Percentiles rank a stretch among this genome's conserved stretches.
Evolutionary conservation across 2,888 invertebrate genomes (phyloP).

Genomic region (Leptopilina myrica): DNA sequence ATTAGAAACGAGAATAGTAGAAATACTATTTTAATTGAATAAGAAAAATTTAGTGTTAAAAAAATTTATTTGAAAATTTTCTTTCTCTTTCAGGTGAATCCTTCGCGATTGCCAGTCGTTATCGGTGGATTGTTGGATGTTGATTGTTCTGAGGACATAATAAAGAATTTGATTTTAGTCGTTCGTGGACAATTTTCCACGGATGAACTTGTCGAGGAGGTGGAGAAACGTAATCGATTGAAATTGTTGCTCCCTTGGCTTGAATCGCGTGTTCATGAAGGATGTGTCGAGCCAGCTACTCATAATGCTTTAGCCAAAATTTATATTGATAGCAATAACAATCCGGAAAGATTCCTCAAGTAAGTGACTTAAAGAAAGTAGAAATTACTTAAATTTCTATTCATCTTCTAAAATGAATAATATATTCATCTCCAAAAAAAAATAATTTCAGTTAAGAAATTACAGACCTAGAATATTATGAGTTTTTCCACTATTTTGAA

Average conservation of each 20-base stretch:
- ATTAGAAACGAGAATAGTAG: neutral
- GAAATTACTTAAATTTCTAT: too few relatives aligned
- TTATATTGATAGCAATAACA: constrained; percentile 99
- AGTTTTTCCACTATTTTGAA: too few relatives aligned
- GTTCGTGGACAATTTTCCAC: constrained; percentile 99
- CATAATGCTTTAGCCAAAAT: constrained; percentile 99
- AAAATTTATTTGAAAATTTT: neutral
- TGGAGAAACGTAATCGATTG: constrained; percentile 94
- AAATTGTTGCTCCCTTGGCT: constrained; percentile 98
- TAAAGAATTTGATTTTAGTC: constrained; percentile 98
- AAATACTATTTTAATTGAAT: too few relatives aligned
- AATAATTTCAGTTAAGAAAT: too few relatives aligned
- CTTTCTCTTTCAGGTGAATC: constrained; percentile 86
- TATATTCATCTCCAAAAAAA: too few relatives aligned
- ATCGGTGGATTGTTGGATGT: constrained; percentile 98
- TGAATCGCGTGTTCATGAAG: constrained; percentile 98
- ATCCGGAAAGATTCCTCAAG: constrained; percentile 96
- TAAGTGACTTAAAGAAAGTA: constrained; percentile 62
- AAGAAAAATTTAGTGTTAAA: too few relatives aligned
- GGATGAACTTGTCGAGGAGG: constrained; percentile 98
- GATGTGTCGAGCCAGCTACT: constrained; percentile 97
- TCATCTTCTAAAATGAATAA: too few relatives aligned
- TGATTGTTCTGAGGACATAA: constrained; percentile 99
- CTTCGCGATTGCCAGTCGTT: constrained; percentile 97
- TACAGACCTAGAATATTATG: too few relatives aligned